phyloP scores from a whole-genome alignment of 1,140 invertebrate species.

The Drosophila bifasciata region DNA sequence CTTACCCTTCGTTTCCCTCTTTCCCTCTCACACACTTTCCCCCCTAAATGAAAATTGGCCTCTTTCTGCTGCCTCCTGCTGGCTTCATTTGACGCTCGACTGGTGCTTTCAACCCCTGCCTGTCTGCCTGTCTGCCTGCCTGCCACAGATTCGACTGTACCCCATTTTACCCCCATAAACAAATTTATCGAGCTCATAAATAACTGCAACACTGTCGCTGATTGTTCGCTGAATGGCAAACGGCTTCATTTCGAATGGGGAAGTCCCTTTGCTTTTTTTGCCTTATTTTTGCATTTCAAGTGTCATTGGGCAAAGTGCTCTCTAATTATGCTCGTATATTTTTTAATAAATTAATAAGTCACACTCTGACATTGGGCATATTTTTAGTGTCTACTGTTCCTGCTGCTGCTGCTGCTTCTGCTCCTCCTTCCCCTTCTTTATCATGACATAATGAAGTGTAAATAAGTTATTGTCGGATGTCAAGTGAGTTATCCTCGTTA shows the following conservation, averaged over 20 bases:
- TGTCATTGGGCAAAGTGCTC: slow-evolving; percentile 80
- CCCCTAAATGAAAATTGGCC: slow-evolving; percentile 50
- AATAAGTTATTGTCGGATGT: slow-evolving; percentile 82
- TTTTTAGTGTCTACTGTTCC: slow-evolving; percentile 27
- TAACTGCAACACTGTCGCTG: slow-evolving; percentile 80
- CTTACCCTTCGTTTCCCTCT: slow-evolving; percentile 7
- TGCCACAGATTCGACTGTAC: not conserved
- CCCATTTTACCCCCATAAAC: slow-evolving; percentile 64
- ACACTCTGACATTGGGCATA: slow-evolving; percentile 69
- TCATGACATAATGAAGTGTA: slow-evolving; percentile 77
- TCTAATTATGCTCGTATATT: slow-evolving; percentile 82
- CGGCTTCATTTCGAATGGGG: slow-evolving; percentile 15
- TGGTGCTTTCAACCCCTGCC: slow-evolving; percentile 25
- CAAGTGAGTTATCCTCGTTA: slow-evolving; percentile 81
- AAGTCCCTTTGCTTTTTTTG: not conserved
- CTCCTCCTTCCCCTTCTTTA: not conserved
- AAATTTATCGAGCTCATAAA: slow-evolving; percentile 83
- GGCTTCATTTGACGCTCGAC: slow-evolving; percentile 76
- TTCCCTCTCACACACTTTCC: slow-evolving; percentile 22
- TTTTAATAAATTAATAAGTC: slow-evolving; percentile 82
- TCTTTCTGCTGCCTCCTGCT: slow-evolving; percentile 57
- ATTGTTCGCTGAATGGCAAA: slow-evolving; percentile 71
- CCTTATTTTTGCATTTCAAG: slow-evolving; percentile 71
- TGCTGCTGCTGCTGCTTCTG: not conserved
- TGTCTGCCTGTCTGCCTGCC: not conserved